Percentiles rank a stretch among this genome's conserved stretches.
These are phyloP conservation scores for Parasteatoda tepidariorum DNA, from an alignment of 1,140 invertebrate species.

Conservation along the genomic window DNA sequence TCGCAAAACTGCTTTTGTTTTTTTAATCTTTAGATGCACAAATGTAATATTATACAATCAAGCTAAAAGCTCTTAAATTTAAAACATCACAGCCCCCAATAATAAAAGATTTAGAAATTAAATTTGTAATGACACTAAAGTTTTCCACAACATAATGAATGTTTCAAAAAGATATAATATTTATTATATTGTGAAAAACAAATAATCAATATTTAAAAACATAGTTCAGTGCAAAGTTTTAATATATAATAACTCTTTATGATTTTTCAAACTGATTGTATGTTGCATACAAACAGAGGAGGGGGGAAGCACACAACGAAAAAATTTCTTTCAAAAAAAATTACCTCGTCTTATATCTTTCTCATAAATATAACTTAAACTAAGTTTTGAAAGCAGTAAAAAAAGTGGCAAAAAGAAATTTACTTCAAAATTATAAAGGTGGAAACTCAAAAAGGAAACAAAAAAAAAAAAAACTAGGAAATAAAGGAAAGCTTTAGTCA, in stretches of 20 bases:
- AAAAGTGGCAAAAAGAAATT: conserved; percentile 44
- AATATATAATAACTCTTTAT: neutral
- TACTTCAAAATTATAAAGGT: conserved; percentile 31
- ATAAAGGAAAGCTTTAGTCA: conserved; percentile 38
- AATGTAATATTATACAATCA: neutral
- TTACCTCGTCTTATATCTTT: neutral
- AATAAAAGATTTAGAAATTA: conserved; percentile 3
- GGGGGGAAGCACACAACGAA: neutral
- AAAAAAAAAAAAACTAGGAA: conserved; percentile 21
- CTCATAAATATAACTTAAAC: conserved; percentile 2
- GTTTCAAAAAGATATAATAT: neutral
- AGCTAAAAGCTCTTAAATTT: conserved; percentile 43
- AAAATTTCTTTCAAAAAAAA: neutral
- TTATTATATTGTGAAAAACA: neutral
- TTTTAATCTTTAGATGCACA: neutral
- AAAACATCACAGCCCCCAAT: conserved; percentile 44
- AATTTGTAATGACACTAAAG: neutral
- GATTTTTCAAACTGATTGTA: neutral
- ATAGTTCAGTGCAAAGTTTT: neutral
- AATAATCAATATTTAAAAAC: neutral
- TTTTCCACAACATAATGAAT: neutral
- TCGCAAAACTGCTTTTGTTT: neutral
- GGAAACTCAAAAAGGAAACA: conserved; percentile 2
- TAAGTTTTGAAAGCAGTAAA: conserved; percentile 18
- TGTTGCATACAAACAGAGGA: neutral